Percentiles rank a stretch among this genome's conserved stretches.
Evolutionary conservation across 2,113 vertebrate species (phyloP).

Genomic region (Myocastor coypus): DNA sequence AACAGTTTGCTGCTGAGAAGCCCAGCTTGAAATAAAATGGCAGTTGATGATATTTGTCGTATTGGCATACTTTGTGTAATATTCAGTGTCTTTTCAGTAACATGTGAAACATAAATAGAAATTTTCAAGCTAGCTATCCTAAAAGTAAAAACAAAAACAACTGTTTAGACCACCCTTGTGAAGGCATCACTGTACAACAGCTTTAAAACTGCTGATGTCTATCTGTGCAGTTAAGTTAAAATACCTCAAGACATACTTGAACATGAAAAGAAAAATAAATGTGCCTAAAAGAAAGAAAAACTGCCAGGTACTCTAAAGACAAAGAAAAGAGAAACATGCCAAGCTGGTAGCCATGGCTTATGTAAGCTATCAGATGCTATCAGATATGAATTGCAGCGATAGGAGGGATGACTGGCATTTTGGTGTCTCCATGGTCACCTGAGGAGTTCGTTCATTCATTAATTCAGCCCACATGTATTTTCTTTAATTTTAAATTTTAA

Average conservation of each 20-base stretch:
- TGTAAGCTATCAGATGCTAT: background rate
- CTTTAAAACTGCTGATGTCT: background rate
- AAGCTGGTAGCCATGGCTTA: background rate
- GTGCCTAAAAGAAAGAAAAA: background rate
- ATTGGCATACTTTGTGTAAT: conserved; percentile 50
- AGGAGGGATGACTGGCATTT: background rate
- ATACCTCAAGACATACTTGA: conserved; percentile 2
- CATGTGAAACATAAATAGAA: conserved; percentile 60
- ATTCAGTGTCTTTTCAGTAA: conserved; percentile 65
- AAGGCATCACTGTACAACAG: background rate
- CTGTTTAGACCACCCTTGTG: background rate
- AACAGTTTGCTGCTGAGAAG: conserved; percentile 49
- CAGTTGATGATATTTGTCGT: conserved; percentile 65
- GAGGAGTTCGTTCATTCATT: background rate
- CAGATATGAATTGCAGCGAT: background rate
- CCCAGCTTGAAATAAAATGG: conserved; percentile 63
- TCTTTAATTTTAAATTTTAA: background rate
- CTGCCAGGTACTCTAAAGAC: conserved; percentile 12
- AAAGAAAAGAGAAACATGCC: background rate
- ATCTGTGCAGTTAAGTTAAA: background rate
- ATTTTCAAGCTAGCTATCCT: background rate
- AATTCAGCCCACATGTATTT: background rate
- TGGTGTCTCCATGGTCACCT: background rate
- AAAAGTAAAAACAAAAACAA: conserved; percentile 61
- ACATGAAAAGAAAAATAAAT: background rate